Evolutionary conservation across 2,113 vertebrate genomes (phyloP), one percentile per base, ranked within the genome.

Genomic region (Chaetodon auriga): DNA sequence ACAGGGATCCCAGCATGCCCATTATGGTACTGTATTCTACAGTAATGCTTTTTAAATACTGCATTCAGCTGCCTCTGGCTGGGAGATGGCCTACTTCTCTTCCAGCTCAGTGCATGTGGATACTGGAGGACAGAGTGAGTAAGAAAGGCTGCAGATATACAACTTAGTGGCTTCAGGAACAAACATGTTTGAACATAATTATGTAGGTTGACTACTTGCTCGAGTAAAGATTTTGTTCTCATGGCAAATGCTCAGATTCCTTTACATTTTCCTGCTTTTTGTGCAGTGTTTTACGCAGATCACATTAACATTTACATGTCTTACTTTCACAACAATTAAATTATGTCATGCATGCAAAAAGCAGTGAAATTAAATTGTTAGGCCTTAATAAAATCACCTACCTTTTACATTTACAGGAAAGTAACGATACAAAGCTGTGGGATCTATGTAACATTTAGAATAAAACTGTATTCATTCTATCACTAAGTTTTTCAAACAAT

Each of bases 11-110:
- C 73, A 78, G 58, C 61, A 68, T 66, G 68, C 30, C 18, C 53
- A 46, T 62, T 58, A 85, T 57, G 54, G 25, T 46, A 35, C 53
- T 65, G 36, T 21, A 77, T 68, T 78, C 46, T 65, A 35, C 65
- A 64, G 62, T 77, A 49, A 84, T 35, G 16, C 41, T 60, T 71
- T 68, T 69, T 65, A 65, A 81, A 66, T 57, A 49, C 43, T 80
- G 66, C 62, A 73, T 69, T 78, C 49, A 70, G 36, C n/a, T 25
- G 55, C 55, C 35, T 65, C 71, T 60, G 38, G 66, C 78, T 81
- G 58, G 2, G 35, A 80, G 14, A 68, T 79, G 66, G 61, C 78
- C 73, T 75, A 70, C 71, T 72, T 82, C 35, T 62, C 21, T 46
- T 23, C 41, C 10, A 83, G 60, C n/a, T 43, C 48, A 41, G 25